Evolutionary conservation across 2,113 vertebrate species (phyloP).

Genomic region (Tor tambroides): DNA sequence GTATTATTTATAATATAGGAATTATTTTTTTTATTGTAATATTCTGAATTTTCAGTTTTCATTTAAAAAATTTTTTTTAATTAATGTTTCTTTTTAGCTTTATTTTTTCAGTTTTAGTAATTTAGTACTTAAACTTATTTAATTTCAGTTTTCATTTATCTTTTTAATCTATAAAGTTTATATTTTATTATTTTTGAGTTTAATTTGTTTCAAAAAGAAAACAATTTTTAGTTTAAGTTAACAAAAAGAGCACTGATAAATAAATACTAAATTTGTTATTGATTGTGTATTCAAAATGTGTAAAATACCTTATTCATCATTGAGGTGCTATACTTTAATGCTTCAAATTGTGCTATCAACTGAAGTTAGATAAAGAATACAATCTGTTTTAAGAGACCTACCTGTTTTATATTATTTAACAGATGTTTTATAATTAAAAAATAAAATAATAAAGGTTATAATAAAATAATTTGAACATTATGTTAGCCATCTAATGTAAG

Average conservation of each 20-base stretch:
- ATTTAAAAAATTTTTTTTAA: not conserved
- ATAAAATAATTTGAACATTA: not conserved
- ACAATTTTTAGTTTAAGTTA: not conserved
- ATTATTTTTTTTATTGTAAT: not conserved
- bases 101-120: not conserved
- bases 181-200: not conserved
- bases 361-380: not conserved
- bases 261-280: not conserved
- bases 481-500: not conserved
- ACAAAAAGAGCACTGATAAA: not conserved
- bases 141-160: not conserved
- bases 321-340: not conserved
- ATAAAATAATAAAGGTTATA: not conserved
- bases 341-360: not conserved
- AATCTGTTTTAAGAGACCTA: not conserved
- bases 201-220: not conserved
- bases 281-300: not conserved
- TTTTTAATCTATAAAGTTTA: not conserved
- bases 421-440: not conserved
- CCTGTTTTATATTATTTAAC: not conserved
- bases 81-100: not conserved
- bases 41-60: not conserved
- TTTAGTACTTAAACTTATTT: not conserved
- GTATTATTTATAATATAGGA: not conserved
- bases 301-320: not conserved